Conservation (phyloP, 2,113 vertebrate species). For the Spermophilus dauricus region DNA sequence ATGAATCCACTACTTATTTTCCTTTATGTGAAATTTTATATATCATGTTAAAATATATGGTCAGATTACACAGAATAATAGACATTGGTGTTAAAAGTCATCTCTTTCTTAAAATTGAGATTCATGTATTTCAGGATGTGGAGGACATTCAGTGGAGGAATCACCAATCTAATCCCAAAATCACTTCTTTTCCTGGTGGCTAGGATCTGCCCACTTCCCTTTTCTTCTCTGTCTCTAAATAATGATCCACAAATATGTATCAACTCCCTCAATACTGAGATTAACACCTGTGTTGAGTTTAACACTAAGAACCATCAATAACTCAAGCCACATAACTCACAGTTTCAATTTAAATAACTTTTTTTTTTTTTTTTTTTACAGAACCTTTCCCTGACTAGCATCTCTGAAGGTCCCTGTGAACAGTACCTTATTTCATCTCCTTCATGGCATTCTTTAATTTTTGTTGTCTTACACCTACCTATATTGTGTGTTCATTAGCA, state of each 20-base stretch:
- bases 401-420: background rate
- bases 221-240: background rate
- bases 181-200: background rate
- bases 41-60: background rate
- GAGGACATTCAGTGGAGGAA: background rate
- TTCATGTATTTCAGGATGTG: background rate
- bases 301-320: background rate
- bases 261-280: background rate
- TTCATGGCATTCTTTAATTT: background rate
- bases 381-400: background rate
- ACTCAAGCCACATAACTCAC: background rate
- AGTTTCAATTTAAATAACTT: background rate
- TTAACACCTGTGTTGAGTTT: background rate
- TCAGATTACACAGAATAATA: background rate
- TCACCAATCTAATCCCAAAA: background rate
- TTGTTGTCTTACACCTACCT: background rate
- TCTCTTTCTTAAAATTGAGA: background rate
- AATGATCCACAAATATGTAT: too few species aligned
- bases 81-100: background rate
- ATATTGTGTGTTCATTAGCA: background rate
- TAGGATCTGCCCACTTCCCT: background rate
- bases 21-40: background rate
- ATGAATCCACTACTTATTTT: background rate
- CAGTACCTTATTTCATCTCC: background rate
- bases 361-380: too few species aligned